These are phyloP conservation scores for Ptilonorhynchus violaceus DNA, from an alignment of 2,113 vertebrate genomes.

Conservation along the genomic window DNA sequence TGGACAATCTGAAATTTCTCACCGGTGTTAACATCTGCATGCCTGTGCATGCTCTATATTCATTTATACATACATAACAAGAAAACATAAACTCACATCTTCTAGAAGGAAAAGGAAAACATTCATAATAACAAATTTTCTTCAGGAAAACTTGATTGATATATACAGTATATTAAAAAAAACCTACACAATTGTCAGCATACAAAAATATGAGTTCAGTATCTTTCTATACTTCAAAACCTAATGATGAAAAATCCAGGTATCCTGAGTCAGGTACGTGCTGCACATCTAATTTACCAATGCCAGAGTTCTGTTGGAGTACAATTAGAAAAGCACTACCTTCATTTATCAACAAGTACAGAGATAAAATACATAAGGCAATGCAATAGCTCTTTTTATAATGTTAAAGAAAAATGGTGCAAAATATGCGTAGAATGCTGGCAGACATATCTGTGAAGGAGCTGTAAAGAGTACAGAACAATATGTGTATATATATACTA, in stretches of 20 bases:
- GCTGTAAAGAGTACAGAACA: background rate
- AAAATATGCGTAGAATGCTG: background rate
- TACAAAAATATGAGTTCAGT: constrained; percentile 42
- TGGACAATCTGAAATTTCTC: background rate
- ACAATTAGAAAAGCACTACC: constrained; percentile 25
- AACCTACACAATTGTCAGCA: background rate
- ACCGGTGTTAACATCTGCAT: background rate
- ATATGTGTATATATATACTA: background rate
- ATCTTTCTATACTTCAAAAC: constrained; percentile 28
- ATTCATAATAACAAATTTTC: background rate
- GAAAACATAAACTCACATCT: background rate
- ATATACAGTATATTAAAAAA: constrained; percentile 29
- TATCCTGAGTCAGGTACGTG: constrained; percentile 37
- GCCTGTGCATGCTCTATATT: background rate
- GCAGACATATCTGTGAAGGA: background rate
- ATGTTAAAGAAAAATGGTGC: background rate
- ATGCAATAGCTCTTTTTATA: background rate
- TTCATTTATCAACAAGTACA: background rate
- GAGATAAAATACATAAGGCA: background rate
- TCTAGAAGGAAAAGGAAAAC: background rate
- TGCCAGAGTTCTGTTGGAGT: background rate
- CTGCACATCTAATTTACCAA: background rate
- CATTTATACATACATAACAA: background rate
- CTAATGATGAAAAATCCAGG: background rate
- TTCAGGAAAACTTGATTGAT: constrained; percentile 6